Conservation (phyloP, 2,113 vertebrate genomes). For the Xiphophorus maculatus region DNA sequence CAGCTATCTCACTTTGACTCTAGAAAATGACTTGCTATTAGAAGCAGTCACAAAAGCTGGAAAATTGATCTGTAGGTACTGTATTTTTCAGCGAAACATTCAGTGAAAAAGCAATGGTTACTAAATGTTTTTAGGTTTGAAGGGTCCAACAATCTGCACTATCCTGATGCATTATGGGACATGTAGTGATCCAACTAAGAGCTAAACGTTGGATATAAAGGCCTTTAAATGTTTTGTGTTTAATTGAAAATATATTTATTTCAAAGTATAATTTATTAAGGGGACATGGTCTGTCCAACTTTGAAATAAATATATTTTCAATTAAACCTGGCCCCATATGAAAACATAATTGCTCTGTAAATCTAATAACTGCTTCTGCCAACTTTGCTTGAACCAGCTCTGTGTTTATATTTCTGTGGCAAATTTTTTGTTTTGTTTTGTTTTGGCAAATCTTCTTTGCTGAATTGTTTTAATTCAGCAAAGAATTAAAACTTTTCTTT, state of each 20-base stretch:
- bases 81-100: not conserved
- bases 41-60: not conserved
- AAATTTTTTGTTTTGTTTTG: too few species aligned
- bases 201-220: not conserved
- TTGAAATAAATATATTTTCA: too few species aligned
- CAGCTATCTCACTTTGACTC: conserved; percentile 2
- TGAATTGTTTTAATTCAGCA: too few species aligned
- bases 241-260: not conserved
- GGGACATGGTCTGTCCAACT: too few species aligned
- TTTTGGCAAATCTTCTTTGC: too few species aligned
- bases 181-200: not conserved
- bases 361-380: too few species aligned
- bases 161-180: not conserved
- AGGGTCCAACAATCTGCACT: not conserved
- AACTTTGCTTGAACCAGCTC: too few species aligned
- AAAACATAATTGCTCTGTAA: too few species aligned
- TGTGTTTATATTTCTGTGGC: too few species aligned
- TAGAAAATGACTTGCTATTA: conserved; percentile 9
- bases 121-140: not conserved
- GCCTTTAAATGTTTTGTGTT: not conserved
- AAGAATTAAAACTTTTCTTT: too few species aligned
- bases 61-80: not conserved
- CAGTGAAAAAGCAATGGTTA: not conserved
- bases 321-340: too few species aligned
- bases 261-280: too few species aligned